Evolutionary conservation across 2,888 invertebrate species (phyloP), one percentile per base, ranked within the genome.

Genomic region (Syrphus vitripennis): DNA sequence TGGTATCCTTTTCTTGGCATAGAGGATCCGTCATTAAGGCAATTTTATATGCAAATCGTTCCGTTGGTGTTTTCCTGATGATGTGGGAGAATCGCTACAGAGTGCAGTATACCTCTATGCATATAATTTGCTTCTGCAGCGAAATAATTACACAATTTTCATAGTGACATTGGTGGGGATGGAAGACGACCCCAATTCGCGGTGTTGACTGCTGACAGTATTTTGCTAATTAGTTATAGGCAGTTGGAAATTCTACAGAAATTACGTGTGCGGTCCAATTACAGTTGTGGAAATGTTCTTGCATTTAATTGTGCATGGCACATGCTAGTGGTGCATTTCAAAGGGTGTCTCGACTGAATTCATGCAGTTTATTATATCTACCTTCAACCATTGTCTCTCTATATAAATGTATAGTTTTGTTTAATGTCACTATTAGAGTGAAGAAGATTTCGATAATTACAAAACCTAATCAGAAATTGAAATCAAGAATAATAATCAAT

Each of bases 241-340:
- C 84, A 75, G 69, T 84, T 80, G 76, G 76, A 40, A 69, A 77
- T 81, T 84, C 84, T 24, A 57, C 40, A 53, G 84, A 84, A 84
- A 72, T 81, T 84, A 61, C 84, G 76, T 84, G 84, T 84, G 84
- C 55, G 84, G 84, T 84, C 84, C 72, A 81, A 84, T 84, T 81
- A 84, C 29, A 34, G 31, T 76, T 55, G 40, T 69, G 75, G 72
- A 77, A 80, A 84, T 29, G 70, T 65, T 80, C 55, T 29, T 34
- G 48, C 67, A 42, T 42, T 81, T 55, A 84, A 84, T 84, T 72
- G 81, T 69, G 84, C 50, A 76, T 77, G 76, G 42, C 63, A 70
- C 65, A 75, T 53, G 69, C 48, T 65, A 70, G 19, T 70, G 74
- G 42, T 69, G 83, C 83, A 74, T 78, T 72, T 67, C 19, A 42